Base-by-base conservation (phyloP, 2,888 invertebrate genomes). In the Volucella zonaria region DNA sequence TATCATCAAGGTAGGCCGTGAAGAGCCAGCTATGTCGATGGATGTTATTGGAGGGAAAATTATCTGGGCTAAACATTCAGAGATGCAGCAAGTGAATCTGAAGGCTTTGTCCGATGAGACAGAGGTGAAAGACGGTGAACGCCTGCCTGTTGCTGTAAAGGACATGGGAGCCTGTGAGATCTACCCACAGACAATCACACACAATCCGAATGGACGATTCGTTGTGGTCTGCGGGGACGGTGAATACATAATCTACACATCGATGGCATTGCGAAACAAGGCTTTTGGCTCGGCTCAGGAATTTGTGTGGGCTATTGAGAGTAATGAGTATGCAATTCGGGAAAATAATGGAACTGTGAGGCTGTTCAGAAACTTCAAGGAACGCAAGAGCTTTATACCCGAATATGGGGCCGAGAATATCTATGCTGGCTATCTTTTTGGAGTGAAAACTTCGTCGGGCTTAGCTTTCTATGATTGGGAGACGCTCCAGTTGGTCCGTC, bases 121-220 rank as follows among this genome's bases (percentile, higher is more conserved):
- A 0, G 95, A 95, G 90, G 94, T 97, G 77, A 96, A 96, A 89
- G 98, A 99, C 89, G 98, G 98, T 0, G 98, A 98, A 92, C 94
- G 97, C 1, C 93, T 99, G 12, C 97, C 98, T 0, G 95, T 99
- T 1, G 96, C 96, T 2, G 97, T 99, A 0, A 99, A 99, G 91
- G 99, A 99, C 90, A 98, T 99, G 97, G 99, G 99, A 1, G 97
- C 98, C 8, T 99, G 99, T 91, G 99, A 99, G 92, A 98, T 99
- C 86, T 99, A 99, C 91, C 99, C 99, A 0, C 99, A 99, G 91
- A 98, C 97, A 0, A 97, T 99, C 86, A 96, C 97, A 40, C 99
- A 99, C 92, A 99, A 99, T 92, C 98, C 99, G 0, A 99, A 99
- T 91, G 99, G 99, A 14, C 95, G 97, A 40, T 95, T 95, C 87